Evolutionary conservation across 1,140 invertebrate species (phyloP).

Genomic region (Apis dorsata): DNA sequence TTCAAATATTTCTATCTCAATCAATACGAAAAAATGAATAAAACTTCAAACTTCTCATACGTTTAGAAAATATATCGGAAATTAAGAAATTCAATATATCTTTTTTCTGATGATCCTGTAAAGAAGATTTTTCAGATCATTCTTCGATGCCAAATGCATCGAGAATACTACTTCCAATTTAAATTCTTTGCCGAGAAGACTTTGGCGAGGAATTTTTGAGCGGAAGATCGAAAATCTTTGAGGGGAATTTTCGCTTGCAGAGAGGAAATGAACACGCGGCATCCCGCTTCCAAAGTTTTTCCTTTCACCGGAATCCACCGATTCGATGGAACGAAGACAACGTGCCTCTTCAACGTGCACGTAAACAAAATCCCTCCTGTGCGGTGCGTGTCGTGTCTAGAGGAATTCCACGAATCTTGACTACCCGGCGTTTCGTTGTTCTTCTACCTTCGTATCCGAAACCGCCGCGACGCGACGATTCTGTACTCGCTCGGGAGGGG

Average conservation of each 20-base stretch:
- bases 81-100: too few species aligned
- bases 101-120: too few species aligned
- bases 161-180: not conserved
- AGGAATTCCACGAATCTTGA: conserved; percentile 12
- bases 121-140: too few species aligned
- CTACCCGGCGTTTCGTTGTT: not conserved
- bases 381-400: not conserved
- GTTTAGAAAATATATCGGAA: too few species aligned
- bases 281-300: conserved; percentile 32
- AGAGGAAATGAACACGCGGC: conserved; percentile 39
- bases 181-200: conserved; percentile 20
- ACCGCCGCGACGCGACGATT: too few species aligned
- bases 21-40: too few species aligned
- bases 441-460: not conserved
- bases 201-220: conserved; percentile 6
- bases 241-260: conserved; percentile 12
- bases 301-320: conserved; percentile 5
- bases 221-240: not conserved
- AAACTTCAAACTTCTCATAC: too few species aligned
- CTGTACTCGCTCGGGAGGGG: not conserved
- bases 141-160: not conserved
- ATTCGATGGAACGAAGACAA: conserved; percentile 34
- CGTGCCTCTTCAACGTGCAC: not conserved
- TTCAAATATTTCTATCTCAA: too few species aligned
- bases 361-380: conserved; percentile 6